Conservation (phyloP, 2,797 vertebrate species). For the Mus caroli region DNA sequence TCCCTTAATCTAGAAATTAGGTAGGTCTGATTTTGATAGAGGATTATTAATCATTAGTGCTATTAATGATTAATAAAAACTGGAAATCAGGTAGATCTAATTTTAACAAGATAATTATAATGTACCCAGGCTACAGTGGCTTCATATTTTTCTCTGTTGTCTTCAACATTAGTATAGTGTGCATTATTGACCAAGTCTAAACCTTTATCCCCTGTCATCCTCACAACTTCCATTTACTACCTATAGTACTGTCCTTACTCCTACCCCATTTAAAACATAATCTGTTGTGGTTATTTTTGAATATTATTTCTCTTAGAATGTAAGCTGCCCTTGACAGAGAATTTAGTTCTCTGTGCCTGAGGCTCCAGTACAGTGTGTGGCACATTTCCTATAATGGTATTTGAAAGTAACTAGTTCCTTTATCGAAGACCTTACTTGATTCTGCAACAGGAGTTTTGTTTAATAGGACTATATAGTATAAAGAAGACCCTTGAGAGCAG, state of each 20-base stretch:
- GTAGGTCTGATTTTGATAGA: not conserved
- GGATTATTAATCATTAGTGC: not conserved
- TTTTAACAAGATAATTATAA: slow-evolving; percentile 23
- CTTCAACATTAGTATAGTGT: not conserved
- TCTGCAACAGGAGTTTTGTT: slow-evolving; percentile 26
- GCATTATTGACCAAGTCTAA: slow-evolving; percentile 43
- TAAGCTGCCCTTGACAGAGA: slow-evolving; percentile 10
- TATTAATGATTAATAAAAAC: slow-evolving; percentile 26
- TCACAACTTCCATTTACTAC: not conserved
- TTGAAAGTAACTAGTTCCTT: slow-evolving; percentile 18
- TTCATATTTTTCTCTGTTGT: not conserved
- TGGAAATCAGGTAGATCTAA: slow-evolving; percentile 32
- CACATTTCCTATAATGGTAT: slow-evolving; percentile 2
- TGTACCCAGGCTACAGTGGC: not conserved
- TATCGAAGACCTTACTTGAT: not conserved
- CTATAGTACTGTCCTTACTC: not conserved
- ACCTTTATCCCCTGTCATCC: not conserved
- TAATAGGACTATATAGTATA: not conserved
- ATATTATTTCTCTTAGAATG: not conserved
- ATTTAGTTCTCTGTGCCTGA: slow-evolving; percentile 30
- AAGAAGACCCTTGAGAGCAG: not conserved
- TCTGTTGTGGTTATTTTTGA: slow-evolving; percentile 22
- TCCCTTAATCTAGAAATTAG: slow-evolving; percentile 34
- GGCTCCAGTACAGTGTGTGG: not conserved
- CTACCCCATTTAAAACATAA: not conserved